Base-by-base conservation (phyloP, 92 coral and sea anemone genomes). In the Parazoanthus atlanticus region DNA sequence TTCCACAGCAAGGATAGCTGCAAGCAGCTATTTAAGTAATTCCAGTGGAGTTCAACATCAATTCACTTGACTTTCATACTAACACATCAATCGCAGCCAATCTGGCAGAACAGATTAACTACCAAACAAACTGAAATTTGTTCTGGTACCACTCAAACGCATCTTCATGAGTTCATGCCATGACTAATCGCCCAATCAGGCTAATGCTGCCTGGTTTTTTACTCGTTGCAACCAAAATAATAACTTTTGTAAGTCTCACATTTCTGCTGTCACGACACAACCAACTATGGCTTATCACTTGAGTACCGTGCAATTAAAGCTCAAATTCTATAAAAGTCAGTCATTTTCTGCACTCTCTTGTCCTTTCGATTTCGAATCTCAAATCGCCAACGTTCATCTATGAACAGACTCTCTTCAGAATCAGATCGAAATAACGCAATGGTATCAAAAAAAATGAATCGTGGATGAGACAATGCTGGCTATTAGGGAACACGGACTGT, bases 331-430 rank as follows among this genome's bases (percentile, higher is more conserved):
- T 15, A 52, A 12, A 52, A 52, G 58, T 52, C 58, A 61, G 69
- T 61, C 9, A 61, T 61, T 61, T 61, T 19, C 52, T 33, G 79
- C 49, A 7, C 28, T 41, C 40, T 21, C 38, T 8, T 10, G 25
- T 4, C 15, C 47, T 75, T 75, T 75, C 79, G 49, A 75, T 75
- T 75, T 75, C 79, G 79, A 75, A 21, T 75, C 52, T 1, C 52
- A 75, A 36, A 36, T 38, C 26, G 17, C n/a, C 30, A 11, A 23
- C 10, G 30, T 38, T 13, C 40, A 75, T 23, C 29, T 5, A 21
- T 21, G 12, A 36, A 75, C 11, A 36, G 28, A 33, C 10, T 74
- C 78, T 30, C 33, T 31, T 19, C n/a, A n/a, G n/a, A n/a, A n/a
- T 12, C 40, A 32, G 26, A 5, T 41, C 5, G 34, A 75, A 33